phyloP scores from a whole-genome alignment of 2,888 invertebrate species.

The Eueremaeus valkanovi region DNA sequence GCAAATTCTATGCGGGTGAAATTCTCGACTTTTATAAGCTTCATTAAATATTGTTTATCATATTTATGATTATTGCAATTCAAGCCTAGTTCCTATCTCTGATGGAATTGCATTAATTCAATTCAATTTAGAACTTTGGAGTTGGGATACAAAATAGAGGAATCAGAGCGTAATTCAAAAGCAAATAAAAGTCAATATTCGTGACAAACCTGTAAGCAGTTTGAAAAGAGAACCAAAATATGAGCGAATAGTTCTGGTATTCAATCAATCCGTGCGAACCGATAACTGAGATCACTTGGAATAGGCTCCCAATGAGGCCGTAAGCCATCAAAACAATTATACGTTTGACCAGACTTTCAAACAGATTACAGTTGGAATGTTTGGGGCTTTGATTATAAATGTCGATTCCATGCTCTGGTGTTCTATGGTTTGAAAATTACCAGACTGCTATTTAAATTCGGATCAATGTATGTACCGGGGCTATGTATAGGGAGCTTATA shows the following conservation, averaged over 20 bases:
- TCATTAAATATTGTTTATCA: too few species aligned
- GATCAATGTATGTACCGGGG: neutral
- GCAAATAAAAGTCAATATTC: neutral
- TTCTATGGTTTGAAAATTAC: neutral
- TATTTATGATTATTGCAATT: too few species aligned
- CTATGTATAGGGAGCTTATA: too few species aligned
- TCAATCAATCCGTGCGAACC: neutral
- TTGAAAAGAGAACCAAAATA: neutral
- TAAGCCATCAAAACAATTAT: neutral
- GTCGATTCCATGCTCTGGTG: neutral
- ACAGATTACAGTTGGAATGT: neutral
- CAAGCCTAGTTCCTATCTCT: too few species aligned
- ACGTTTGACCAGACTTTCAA: constrained; percentile 1
- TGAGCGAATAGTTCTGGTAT: neutral
- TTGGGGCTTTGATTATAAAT: neutral
- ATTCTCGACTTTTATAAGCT: too few species aligned
- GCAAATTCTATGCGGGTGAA: too few species aligned
- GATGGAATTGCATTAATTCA: too few species aligned
- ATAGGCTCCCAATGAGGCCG: neutral
- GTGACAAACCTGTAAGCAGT: neutral
- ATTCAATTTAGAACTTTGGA: too few species aligned
- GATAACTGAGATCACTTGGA: neutral
- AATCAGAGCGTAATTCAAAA: neutral
- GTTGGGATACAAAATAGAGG: neutral
- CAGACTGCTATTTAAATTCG: neutral